phyloP scores from a whole-genome alignment of 2,797 vertebrate species.

The Anniella stebbinsi region DNA sequence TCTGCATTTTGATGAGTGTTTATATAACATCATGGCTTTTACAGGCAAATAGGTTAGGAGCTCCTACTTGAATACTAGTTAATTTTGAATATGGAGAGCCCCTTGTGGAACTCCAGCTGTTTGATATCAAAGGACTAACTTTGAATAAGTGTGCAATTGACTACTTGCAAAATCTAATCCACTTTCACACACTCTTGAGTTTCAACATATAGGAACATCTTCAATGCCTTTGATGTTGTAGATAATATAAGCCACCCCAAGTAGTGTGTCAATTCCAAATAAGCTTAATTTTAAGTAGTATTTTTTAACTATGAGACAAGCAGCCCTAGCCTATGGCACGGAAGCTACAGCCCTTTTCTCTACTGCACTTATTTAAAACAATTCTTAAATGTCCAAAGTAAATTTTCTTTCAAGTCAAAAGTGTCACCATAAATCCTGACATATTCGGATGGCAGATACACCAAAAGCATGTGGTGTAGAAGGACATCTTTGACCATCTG shows the following conservation, averaged over 20 bases:
- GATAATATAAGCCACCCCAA: rapidly evolving
- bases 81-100: background rate
- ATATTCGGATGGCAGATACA: background rate
- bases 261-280: background rate
- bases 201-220: background rate
- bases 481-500: background rate
- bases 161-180: background rate
- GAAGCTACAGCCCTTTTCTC: background rate
- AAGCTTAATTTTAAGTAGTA: slow-evolving; percentile 21
- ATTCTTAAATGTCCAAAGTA: slow-evolving; percentile 8
- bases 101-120: background rate
- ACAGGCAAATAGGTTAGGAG: background rate
- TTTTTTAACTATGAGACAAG: slow-evolving; percentile 10
- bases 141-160: background rate
- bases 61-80: background rate
- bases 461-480: background rate
- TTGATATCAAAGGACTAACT: background rate
- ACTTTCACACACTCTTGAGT: background rate
- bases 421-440: background rate
- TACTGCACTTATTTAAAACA: slow-evolving; percentile 9
- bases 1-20: background rate
- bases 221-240: background rate
- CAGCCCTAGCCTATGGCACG: background rate
- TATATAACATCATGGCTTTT: background rate
- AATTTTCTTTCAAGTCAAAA: slow-evolving; percentile 11